phyloP scores from a whole-genome alignment of 1,140 invertebrate species.

The Neuroterus valhalla region DNA sequence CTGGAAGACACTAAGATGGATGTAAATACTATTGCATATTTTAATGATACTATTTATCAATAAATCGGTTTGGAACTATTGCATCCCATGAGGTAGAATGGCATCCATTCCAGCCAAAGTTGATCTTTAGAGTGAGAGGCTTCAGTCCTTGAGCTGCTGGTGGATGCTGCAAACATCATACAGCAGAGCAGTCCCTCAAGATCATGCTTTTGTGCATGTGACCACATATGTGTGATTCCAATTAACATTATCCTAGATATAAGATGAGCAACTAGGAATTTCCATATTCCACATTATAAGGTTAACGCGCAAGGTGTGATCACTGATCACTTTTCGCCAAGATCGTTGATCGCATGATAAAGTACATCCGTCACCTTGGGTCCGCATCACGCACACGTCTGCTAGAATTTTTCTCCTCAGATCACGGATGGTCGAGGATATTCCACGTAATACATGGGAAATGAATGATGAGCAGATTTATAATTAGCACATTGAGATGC shows the following conservation, averaged over 20 bases:
- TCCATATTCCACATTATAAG: slow-evolving; percentile 43
- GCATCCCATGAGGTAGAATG: not conserved
- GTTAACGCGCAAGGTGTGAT: slow-evolving; percentile 43
- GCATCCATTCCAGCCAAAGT: slow-evolving; percentile 44
- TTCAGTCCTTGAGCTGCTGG: slow-evolving; percentile 49
- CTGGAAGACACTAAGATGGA: too few species aligned
- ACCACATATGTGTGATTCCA: slow-evolving; percentile 59
- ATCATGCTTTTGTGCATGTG: slow-evolving; percentile 51
- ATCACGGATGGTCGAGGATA: not conserved
- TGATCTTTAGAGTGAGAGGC: slow-evolving; percentile 58
- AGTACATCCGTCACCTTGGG: slow-evolving; percentile 20
- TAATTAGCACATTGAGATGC: slow-evolving; percentile 21
- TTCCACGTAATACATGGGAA: slow-evolving; percentile 21
- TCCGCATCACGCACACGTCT: not conserved
- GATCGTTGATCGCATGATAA: slow-evolving; percentile 21
- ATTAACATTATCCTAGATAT: slow-evolving; percentile 48
- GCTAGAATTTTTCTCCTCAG: not conserved
- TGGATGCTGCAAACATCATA: slow-evolving; percentile 41
- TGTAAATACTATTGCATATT: too few species aligned
- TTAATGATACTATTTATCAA: not conserved
- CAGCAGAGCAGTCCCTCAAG: slow-evolving; percentile 51
- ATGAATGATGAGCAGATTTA: slow-evolving; percentile 27
- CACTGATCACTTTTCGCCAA: slow-evolving; percentile 15
- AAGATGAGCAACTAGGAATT: slow-evolving; percentile 7
- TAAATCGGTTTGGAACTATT: not conserved